Base-by-base conservation (phyloP, 2,113 vertebrate species). In the Heterocephalus glaber region DNA sequence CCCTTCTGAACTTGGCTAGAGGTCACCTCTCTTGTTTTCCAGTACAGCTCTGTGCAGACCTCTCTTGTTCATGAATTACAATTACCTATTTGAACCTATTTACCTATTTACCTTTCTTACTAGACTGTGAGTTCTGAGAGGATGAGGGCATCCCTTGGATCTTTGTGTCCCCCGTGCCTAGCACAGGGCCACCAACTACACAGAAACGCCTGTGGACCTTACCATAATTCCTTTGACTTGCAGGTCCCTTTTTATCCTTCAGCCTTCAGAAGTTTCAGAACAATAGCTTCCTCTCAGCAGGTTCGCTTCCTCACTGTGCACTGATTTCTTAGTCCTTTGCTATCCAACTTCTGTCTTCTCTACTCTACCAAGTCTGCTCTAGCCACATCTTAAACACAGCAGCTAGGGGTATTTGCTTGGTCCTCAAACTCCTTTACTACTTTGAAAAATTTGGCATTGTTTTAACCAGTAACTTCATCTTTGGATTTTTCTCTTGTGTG, bases 401-500 rank as follows among this genome's bases (percentile, higher is more conserved):
- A 38, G 54, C 65, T 41, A 56, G 35, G 33, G 54, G 41, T n/a
- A 41, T 49, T 89, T 72, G 52, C 33, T 52, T 65, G 35, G 30
- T 60, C 63, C 80, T 91, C 83, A 77, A 16, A 77, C 12, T 77
- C 54, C 5, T 90, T 84, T 68, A 33, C 33, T 82, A 56, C 54
- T 86, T 24, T 68, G 49, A 96, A 44, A 88, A 93, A 41, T 84
- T 83, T 68, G 33, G 17, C 17, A 28, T 65, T 72, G 5, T 88
- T 79, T 90, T 58, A 90, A 89, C 33, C 7, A 82, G 9, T 76
- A 65, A 72, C 26, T 72, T 30, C 14, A 52, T 89, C n/a, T 84
- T 89, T 38, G 82, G 58, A 79, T 90, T 90, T 5, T 92, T 81
- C 38, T 83, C 30, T 68, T 60, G 1, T 44, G 6, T 94, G 52